Evolutionary conservation across 2,888 invertebrate genomes (phyloP), one percentile per base, ranked within the genome.

Genomic region (Philereme transversata): DNA sequence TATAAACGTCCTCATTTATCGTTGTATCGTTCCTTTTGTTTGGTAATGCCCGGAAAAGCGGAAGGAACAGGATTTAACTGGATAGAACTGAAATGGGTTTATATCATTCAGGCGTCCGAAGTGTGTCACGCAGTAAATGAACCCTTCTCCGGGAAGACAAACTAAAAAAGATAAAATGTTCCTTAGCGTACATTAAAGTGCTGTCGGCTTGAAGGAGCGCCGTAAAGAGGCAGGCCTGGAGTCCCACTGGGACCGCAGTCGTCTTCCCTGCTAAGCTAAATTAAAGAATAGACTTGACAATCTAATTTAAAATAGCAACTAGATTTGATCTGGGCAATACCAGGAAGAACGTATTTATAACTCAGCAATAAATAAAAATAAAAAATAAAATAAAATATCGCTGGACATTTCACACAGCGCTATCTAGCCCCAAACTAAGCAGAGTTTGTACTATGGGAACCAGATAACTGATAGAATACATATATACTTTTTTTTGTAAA

Each of bases 81-180:
- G 79, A 85, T 86, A 60, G 58, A 62, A 77, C 75, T 72, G 75
- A 81, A 78, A 82, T 76, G 72, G 81, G 83, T 83, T 84, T 86
- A 85, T 87, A 86, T 84, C 81, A 82, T 84, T 79, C 77, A 74
- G 76, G 74, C 79, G 86, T 87, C 88, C 81, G 81, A 82, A 85
- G 80, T 85, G 84, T 88, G 88, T 87, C 85, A 84, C 87, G 71
- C 77, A 79, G 77, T 83, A 83, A 84, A 87, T 84, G 83, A 88
- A 90, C 90, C 90, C 91, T 87, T 90, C 84, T 84, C 77, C 76
- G 73, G 77, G 69, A 83, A 82, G 84, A 87, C 85, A 87, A 87
- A 89, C 86, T 87, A 86, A 84, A 84, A 88, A 86, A 90, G 89
- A 90, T 90, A 91, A 91, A 91, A 90, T 84, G 86, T 83, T 86